A percentile compares a stretch with the other conserved stretches of the same genome.
Evolutionary conservation across 1,140 invertebrate genomes (phyloP).

Genomic region (Mamestra configurata): DNA sequence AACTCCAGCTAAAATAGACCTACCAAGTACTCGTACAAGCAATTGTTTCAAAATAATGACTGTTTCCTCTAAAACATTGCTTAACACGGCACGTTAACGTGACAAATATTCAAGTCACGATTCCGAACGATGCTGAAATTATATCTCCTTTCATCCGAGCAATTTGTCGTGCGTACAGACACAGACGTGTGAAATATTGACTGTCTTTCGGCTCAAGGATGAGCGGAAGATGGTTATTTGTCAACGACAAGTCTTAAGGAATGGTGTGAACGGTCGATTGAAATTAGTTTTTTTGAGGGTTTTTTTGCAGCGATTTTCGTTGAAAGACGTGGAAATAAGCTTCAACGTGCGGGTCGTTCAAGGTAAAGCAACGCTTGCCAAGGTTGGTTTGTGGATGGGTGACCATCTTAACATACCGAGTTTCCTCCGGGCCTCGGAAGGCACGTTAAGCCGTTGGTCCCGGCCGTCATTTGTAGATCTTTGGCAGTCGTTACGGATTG

Average conservation of each 20-base stretch:
- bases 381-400: too few species aligned
- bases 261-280: background rate
- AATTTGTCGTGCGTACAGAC: constrained; percentile 23
- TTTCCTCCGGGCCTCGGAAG: too few species aligned
- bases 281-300: background rate
- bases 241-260: constrained; percentile 12
- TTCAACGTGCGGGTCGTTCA: too few species aligned
- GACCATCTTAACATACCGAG: too few species aligned
- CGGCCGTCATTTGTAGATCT: too few species aligned
- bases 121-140: background rate
- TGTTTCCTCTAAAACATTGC: background rate
- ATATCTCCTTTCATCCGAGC: constrained; percentile 32
- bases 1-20: background rate
- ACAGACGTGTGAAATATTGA: constrained; percentile 27
- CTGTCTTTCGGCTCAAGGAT: background rate
- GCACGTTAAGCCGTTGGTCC: too few species aligned
- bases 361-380: too few species aligned
- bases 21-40: too few species aligned
- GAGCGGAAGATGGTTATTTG: constrained; percentile 14
- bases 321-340: too few species aligned
- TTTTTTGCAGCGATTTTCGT: too few species aligned
- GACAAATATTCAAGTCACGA: constrained; percentile 38
- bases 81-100: background rate
- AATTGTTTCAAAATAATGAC: background rate
- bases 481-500: too few species aligned